Percentiles rank a stretch among this genome's conserved stretches.
Conservation (phyloP, 2,113 vertebrate species). For the Cryptomyrus ogoouensis region DNA sequence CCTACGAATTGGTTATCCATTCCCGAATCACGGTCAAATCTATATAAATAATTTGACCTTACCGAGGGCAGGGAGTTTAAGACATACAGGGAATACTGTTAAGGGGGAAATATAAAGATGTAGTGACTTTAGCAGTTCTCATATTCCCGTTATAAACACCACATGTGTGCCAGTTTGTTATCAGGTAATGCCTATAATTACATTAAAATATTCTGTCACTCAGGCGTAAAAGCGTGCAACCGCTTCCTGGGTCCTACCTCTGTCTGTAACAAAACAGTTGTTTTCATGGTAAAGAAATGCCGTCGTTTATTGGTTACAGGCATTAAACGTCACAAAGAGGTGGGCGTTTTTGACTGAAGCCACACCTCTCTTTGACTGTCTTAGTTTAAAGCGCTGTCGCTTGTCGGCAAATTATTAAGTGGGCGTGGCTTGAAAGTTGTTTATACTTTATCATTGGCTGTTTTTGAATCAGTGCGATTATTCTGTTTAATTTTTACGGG, state of each 20-base stretch:
- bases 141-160: neutral
- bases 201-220: neutral
- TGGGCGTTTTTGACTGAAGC: conserved; percentile 7
- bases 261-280: conserved; percentile 19
- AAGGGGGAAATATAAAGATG: neutral
- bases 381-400: neutral
- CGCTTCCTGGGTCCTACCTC: conserved; percentile 28
- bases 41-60: neutral
- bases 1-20: neutral
- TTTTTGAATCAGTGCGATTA: conserved; percentile 20
- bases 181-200: neutral
- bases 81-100: neutral
- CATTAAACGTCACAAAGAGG: conserved; percentile 29
- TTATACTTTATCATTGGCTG: conserved; percentile 32
- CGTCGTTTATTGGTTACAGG: conserved; percentile 27
- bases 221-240: neutral
- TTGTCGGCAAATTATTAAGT: conserved; percentile 14
- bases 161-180: neutral
- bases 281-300: conserved; percentile 20
- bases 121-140: neutral
- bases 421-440: conserved; percentile 30
- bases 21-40: neutral
- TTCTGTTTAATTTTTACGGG: neutral
- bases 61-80: neutral
- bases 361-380: neutral